phyloP scores from a whole-genome alignment of 1,140 invertebrate species.

The Marisa cornuarietis region DNA sequence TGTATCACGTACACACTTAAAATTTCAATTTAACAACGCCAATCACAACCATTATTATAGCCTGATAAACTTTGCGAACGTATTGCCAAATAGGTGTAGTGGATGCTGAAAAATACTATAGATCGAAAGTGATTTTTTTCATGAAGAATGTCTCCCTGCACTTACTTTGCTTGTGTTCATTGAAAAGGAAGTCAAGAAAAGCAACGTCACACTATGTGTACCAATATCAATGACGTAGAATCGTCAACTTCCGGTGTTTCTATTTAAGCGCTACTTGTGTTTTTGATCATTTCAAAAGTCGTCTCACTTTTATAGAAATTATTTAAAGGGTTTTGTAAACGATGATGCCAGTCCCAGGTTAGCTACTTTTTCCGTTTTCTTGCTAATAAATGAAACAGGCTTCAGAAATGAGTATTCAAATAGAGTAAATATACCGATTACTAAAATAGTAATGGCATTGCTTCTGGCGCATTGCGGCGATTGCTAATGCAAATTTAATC shows the following conservation, averaged over 20 bases:
- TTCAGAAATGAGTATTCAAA: neutral
- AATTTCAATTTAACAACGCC: neutral
- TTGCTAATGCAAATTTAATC: neutral
- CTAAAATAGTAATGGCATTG: neutral
- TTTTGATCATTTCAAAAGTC: neutral
- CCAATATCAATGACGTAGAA: conserved; percentile 35
- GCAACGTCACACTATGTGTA: conserved; percentile 18
- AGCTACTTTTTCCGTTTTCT: neutral
- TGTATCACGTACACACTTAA: neutral
- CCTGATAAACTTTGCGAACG: neutral
- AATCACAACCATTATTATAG: neutral
- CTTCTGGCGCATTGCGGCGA: neutral
- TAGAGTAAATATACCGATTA: neutral
- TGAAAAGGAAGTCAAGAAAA: conserved; percentile 39
- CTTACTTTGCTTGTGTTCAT: conserved; percentile 39
- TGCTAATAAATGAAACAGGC: neutral
- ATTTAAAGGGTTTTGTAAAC: neutral
- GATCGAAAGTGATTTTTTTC: neutral
- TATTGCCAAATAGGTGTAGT: neutral
- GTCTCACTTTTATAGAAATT: neutral
- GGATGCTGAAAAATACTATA: neutral
- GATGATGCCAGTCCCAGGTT: conserved; percentile 39
- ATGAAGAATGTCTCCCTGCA: neutral
- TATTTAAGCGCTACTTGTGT: neutral
- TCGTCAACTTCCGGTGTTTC: conserved; percentile 12